Conservation (phyloP, 2,888 invertebrate species). For the Sphaeridia pumilis region DNA sequence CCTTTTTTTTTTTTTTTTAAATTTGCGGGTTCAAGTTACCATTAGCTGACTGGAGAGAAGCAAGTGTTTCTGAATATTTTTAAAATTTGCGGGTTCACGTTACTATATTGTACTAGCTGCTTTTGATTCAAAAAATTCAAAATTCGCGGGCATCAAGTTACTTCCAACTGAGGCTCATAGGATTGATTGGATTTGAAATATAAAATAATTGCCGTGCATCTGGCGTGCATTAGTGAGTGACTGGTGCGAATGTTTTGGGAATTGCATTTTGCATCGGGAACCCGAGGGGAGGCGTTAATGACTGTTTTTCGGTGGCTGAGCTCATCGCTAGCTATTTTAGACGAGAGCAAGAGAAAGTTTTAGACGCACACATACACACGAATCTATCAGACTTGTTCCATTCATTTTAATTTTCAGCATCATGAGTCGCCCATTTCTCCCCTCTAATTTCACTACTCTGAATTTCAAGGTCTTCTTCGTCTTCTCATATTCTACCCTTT, state of each 20-base stretch:
- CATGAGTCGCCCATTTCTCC: constrained; percentile 2
- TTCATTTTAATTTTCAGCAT: constrained; percentile 21
- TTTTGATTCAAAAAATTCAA: too few relatives aligned
- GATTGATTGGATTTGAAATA: not conserved
- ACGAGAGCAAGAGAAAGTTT: too few relatives aligned
- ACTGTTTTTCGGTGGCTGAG: not conserved
- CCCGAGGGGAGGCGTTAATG: not conserved
- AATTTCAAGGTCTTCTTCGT: not conserved
- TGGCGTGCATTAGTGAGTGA: not conserved
- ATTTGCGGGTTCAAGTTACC: too few relatives aligned
- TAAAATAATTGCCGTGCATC: not conserved
- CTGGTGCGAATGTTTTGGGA: not conserved
- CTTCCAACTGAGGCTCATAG: too few relatives aligned
- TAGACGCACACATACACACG: too few relatives aligned
- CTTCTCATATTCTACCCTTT: too few relatives aligned
- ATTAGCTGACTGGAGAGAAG: not conserved
- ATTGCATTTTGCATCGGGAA: not conserved
- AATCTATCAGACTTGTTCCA: constrained; percentile 14
- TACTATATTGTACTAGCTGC: too few relatives aligned
- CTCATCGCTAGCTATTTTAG: too few relatives aligned
- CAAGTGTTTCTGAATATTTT: too few relatives aligned
- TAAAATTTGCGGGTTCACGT: too few relatives aligned
- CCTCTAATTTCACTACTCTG: constrained; percentile 2
- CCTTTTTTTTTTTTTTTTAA: not conserved
- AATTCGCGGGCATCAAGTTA: too few relatives aligned